Evolutionary conservation across 2,888 invertebrate species (phyloP), one percentile per base, ranked within the genome.

Genomic region (Eristalinus aeneus): DNA sequence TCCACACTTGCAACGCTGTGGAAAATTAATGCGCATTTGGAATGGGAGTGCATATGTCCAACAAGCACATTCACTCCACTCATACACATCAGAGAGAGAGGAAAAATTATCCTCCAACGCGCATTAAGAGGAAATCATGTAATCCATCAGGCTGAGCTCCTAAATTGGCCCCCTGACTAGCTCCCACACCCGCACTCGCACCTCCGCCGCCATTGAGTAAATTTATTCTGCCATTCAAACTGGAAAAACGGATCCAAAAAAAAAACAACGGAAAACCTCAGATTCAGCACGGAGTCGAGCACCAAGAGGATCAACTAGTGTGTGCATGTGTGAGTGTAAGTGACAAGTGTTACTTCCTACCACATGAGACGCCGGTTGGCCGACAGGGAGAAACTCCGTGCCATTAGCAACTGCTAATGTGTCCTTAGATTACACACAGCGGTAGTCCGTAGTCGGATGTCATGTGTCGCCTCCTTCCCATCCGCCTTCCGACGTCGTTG

Each of bases 351-450:
- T 75, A 71, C 60, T 67, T 78, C 74, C 65, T 61, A 58, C 65
- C 36, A 32, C 58, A 22, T n/a, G 56, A 23, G 12, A 23, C 39
- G 12, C 2, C 22, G 56, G 1, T 12, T 39, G 39, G 39, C 39
- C 39, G 39, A 39, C 39, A 39, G n/a, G 39, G n/a, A 39, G 39
- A 8, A 78, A 64, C 58, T 58, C 32, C 8, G 34, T 81, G 22
- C 86, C 82, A 86, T 86, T 82, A 86, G 86, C 74, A 86, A 82
- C 82, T 86, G 61, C 82, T 86, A 86, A 86, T 82, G 86, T 86
- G 86, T 71, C 74, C 77, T 82, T 54, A 77, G 73, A 60, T 81
- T 81, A 72, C 58, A 67, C 36, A 36, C 46, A 69, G 16, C 12
- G 16, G 20, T 22, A 67, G 63, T 36, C 63, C 64, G 27, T 16